Percentiles rank a stretch among this genome's conserved stretches.
These are phyloP conservation scores for Seladonia tumulorum DNA, from an alignment of 2,888 invertebrate genomes.

Conservation along the genomic window DNA sequence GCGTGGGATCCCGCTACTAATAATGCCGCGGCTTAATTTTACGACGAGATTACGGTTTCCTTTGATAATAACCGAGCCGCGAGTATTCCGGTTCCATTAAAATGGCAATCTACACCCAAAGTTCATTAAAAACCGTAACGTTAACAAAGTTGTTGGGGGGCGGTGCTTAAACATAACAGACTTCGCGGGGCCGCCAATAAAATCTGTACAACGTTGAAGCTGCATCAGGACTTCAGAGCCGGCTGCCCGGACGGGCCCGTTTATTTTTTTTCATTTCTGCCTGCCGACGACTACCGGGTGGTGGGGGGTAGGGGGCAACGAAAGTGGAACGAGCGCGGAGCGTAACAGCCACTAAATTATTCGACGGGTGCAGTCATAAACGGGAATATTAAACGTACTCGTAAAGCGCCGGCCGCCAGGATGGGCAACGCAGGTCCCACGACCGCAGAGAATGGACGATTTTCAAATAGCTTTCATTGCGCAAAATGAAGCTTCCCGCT, in stretches of 20 bases:
- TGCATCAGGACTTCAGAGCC: neutral
- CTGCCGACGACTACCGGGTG: neutral
- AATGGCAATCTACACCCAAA: neutral
- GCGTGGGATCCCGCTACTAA: neutral
- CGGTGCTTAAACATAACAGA: neutral
- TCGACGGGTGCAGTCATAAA: constrained; percentile 10
- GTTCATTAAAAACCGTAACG: neutral
- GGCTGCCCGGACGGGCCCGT: no score
- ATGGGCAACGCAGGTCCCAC: neutral
- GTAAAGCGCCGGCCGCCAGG: neutral
- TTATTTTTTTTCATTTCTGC: neutral
- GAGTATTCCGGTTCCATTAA: neutral
- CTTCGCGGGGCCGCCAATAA: neutral
- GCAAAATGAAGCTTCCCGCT: neutral
- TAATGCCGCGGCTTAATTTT: neutral
- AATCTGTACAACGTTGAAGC: neutral
- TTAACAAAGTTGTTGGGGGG: neutral
- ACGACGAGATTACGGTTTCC: neutral
- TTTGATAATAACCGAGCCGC: neutral
- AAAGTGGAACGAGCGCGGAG: neutral
- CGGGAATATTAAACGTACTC: constrained; percentile 25
- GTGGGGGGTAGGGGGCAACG: neutral
- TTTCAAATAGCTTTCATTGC: neutral
- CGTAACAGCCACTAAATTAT: constrained; percentile 8
- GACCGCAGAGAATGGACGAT: neutral